Percentiles rank a stretch among this genome's conserved stretches.
Evolutionary conservation across 2,888 invertebrate species (phyloP).

Genomic region (Megaustenia siamemsis): DNA sequence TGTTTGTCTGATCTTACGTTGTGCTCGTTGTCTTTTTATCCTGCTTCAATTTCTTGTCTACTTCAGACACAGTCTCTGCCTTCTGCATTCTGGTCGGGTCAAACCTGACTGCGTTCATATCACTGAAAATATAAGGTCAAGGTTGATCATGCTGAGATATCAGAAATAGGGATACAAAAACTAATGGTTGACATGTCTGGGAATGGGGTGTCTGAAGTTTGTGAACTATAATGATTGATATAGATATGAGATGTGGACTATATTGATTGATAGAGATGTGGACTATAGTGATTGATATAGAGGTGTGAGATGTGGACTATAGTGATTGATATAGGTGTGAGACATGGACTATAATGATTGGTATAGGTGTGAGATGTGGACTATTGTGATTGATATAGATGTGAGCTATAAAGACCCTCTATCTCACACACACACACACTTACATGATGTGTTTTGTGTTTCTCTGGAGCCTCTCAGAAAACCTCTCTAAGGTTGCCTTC

Average conservation of each 20-base stretch:
- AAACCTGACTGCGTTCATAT: conserved; percentile 52
- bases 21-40: not conserved
- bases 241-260: no score
- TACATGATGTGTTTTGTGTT: conserved; percentile 46
- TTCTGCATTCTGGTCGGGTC: conserved; percentile 48
- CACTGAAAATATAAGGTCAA: conserved; percentile 28
- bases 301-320: no score
- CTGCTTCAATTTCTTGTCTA: not conserved
- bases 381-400: no score
- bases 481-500: conserved; percentile 36
- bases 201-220: no score
- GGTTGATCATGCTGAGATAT: not conserved
- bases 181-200: no score
- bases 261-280: no score
- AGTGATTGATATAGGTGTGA: no score
- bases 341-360: no score
- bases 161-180: not conserved
- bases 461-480: conserved; percentile 41
- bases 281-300: no score
- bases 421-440: not conserved
- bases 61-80: not conserved
- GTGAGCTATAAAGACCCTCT: no score
- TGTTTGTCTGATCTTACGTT: not conserved
- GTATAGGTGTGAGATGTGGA: no score
- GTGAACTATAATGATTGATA: no score